phyloP scores from a whole-genome alignment of 2,113 vertebrate genomes.

The Anser cygnoides region DNA sequence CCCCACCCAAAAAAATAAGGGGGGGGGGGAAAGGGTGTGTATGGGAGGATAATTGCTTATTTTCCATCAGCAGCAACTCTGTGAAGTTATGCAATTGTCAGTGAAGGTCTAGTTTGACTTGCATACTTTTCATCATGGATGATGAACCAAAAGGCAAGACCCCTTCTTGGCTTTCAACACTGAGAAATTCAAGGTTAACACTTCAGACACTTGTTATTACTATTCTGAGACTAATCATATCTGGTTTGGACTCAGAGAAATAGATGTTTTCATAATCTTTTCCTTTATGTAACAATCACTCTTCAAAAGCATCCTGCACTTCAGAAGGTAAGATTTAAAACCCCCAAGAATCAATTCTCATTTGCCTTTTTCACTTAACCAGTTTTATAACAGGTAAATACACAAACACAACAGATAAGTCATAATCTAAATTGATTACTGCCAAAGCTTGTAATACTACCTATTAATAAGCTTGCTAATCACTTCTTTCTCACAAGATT shows the following conservation, averaged over 20 bases:
- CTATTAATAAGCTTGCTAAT: background rate
- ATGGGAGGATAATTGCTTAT: background rate
- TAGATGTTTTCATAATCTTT: background rate
- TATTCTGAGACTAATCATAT: background rate
- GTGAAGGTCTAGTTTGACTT: background rate
- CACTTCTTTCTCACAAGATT: background rate
- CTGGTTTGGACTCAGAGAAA: background rate
- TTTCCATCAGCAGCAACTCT: background rate
- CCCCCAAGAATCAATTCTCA: background rate
- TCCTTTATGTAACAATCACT: background rate
- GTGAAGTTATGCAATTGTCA: background rate
- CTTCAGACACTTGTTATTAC: background rate
- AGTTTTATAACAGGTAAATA: background rate
- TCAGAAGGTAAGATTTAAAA: background rate
- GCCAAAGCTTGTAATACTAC: background rate
- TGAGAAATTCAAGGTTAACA: background rate
- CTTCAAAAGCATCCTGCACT: background rate
- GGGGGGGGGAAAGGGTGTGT: no score
- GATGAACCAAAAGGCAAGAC: background rate
- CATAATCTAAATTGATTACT: background rate
- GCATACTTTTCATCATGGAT: background rate
- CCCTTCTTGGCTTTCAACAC: background rate
- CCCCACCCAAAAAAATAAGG: background rate
- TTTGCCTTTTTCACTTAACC: background rate
- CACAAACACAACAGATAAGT: background rate